These are phyloP conservation scores for Galeopsomyia nigrocyanea DNA, from an alignment of 2,888 invertebrate genomes.

Conservation along the genomic window DNA sequence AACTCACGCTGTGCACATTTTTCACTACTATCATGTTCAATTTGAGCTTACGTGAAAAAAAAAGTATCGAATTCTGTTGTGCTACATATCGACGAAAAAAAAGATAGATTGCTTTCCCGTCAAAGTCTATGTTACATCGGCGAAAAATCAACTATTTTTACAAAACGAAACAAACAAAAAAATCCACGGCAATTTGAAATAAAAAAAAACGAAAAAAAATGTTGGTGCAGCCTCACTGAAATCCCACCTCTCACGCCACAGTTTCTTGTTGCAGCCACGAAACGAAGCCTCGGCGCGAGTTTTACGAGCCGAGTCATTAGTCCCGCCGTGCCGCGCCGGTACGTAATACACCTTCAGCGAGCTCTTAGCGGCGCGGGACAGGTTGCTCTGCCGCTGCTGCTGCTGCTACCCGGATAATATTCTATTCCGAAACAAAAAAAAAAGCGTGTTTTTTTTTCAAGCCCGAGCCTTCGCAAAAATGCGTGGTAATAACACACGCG, in stretches of 20 bases:
- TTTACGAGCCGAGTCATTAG: constrained; percentile 41
- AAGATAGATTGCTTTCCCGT: too few species aligned
- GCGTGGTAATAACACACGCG: constrained; percentile 29
- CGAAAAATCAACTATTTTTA: background rate
- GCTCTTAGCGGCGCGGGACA: too few species aligned
- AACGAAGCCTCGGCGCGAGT: constrained; percentile 10
- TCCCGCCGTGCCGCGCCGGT: background rate
- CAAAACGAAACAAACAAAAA: background rate
- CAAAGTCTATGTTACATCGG: too few species aligned
- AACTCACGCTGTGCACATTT: background rate
- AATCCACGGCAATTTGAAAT: background rate
- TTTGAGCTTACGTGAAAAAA: background rate
- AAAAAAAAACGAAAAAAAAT: background rate
- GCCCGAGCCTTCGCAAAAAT: background rate
- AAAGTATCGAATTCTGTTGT: background rate
- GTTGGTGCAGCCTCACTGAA: too few species aligned
- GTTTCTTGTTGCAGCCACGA: constrained; percentile 32
- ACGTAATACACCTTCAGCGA: background rate
- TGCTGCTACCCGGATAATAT: constrained; percentile 28
- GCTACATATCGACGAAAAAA: too few species aligned
- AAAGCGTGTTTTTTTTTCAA: background rate
- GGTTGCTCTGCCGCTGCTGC: background rate
- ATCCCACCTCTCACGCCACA: constrained; percentile 7
- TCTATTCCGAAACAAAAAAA: constrained; percentile 7
- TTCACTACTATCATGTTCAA: background rate